A percentile compares a stretch with the other conserved stretches of the same genome.
Conservation (phyloP, 2,888 invertebrate genomes). For the Chaetogeoica ovagalla region DNA sequence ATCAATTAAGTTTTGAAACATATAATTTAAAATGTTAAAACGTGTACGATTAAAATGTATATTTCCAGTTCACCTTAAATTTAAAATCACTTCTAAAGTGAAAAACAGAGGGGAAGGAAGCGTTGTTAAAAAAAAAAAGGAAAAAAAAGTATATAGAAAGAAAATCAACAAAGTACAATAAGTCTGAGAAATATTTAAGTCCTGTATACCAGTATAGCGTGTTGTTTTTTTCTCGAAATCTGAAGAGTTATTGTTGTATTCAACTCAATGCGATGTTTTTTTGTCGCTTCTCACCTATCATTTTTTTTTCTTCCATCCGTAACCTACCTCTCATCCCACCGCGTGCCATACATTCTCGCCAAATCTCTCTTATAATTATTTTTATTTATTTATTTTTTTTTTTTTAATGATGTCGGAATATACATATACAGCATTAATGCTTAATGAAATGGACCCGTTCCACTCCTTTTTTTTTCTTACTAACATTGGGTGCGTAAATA, state of each 20-base stretch:
- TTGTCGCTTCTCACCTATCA: slow-evolving; percentile 28
- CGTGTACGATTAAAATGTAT: background rate
- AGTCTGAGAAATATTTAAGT: slow-evolving; percentile 17
- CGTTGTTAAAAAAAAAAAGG: background rate
- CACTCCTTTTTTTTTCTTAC: slow-evolving; percentile 10
- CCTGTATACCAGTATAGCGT: background rate
- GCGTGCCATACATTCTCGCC: no score
- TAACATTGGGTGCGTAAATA: slow-evolving; percentile 22
- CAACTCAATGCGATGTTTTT: slow-evolving; percentile 12
- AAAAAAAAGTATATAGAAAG: background rate
- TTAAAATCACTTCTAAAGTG: background rate
- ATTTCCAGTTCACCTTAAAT: background rate
- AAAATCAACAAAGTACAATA: background rate
- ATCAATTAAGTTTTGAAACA: no score
- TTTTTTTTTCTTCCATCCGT: background rate
- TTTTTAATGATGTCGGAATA: slow-evolving; percentile 36
- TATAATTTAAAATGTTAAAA: no score
- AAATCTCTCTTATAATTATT: background rate
- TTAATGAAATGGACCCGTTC: slow-evolving; percentile 31
- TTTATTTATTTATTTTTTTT: background rate
- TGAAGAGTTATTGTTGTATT: slow-evolving; percentile 20
- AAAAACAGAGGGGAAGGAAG: background rate
- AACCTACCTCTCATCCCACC: background rate
- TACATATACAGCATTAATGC: background rate
- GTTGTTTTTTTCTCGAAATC: background rate